Percentiles rank a stretch among this genome's conserved stretches.
These are phyloP conservation scores for Mastigias papua DNA, from an alignment of 30 jellyfish, hydroid and myxozoan genomes.

Conservation along the genomic window DNA sequence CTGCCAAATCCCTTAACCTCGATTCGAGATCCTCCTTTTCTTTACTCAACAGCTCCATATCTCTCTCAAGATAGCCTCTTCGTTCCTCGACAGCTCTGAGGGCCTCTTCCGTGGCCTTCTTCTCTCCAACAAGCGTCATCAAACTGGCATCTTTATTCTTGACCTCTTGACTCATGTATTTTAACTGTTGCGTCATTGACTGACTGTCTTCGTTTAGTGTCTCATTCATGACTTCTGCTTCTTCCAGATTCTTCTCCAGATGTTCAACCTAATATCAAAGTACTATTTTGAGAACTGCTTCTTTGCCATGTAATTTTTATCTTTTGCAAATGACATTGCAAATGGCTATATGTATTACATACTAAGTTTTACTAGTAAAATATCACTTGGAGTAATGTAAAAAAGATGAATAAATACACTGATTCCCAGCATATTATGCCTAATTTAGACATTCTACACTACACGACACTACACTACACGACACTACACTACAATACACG, in stretches of 20 bases:
- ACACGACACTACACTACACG: too few species aligned
- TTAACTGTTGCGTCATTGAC: conserved; percentile 22
- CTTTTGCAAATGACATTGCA: too few species aligned
- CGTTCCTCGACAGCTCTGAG: conserved; percentile 21
- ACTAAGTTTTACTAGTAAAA: too few species aligned
- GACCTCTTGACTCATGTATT: conserved; percentile 12
- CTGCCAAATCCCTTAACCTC: conserved; percentile 47
- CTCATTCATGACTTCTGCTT: conserved; percentile 20
- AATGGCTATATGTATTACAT: too few species aligned
- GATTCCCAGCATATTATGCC: too few species aligned
- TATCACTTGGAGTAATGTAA: too few species aligned
- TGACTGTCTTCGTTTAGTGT: conserved; percentile 55
- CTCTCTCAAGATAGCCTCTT: conserved; percentile 26
- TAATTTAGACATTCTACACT: too few species aligned
- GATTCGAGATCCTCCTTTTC: conserved; percentile 39
- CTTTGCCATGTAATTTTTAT: too few species aligned
- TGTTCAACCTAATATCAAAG: neutral
- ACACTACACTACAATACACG: too few species aligned
- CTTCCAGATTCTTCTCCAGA: conserved; percentile 24
- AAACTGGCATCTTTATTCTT: conserved; percentile 36
- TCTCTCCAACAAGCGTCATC: conserved; percentile 42
- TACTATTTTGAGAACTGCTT: neutral
- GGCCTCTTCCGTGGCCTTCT: conserved; percentile 32
- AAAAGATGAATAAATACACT: too few species aligned
- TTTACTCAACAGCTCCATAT: conserved; percentile 26